Conservation (phyloP, 2,113 vertebrate species). For the Pterocles orientalis region DNA sequence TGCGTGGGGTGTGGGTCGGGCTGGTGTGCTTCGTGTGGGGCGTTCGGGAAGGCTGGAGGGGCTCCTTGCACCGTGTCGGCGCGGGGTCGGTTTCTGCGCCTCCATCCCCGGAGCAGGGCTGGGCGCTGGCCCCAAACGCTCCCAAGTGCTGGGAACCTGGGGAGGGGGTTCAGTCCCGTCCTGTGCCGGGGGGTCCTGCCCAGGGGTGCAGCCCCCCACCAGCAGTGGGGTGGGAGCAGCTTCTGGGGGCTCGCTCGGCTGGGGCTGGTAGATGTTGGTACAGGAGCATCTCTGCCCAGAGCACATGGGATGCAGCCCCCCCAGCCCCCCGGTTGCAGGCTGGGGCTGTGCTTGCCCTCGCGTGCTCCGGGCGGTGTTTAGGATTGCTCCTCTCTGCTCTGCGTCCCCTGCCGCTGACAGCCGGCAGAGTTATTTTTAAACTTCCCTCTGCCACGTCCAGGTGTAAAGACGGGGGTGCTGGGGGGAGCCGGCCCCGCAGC, state of each 20-base stretch:
- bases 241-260: neutral
- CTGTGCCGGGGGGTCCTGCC: accelerated
- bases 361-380: accelerated
- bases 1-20: neutral
- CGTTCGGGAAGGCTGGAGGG: neutral
- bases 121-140: neutral
- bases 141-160: accelerated
- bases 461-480: neutral
- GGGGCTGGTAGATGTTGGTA: accelerated
- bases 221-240: neutral
- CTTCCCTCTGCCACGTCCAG: neutral
- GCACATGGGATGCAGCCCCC: no score
- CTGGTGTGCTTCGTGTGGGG: neutral
- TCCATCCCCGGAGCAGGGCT: neutral
- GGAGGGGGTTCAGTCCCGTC: accelerated
- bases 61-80: neutral
- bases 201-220: no score
- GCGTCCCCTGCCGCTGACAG: accelerated
- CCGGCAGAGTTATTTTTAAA: neutral
- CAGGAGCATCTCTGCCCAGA: accelerated
- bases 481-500: neutral
- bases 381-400: neutral
- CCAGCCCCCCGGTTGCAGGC: neutral
- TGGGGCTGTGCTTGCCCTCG: accelerated
- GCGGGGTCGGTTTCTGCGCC: accelerated